These are phyloP conservation scores for Trichogramma dendrolimi DNA, from an alignment of 2,888 invertebrate species.

Conservation along the genomic window DNA sequence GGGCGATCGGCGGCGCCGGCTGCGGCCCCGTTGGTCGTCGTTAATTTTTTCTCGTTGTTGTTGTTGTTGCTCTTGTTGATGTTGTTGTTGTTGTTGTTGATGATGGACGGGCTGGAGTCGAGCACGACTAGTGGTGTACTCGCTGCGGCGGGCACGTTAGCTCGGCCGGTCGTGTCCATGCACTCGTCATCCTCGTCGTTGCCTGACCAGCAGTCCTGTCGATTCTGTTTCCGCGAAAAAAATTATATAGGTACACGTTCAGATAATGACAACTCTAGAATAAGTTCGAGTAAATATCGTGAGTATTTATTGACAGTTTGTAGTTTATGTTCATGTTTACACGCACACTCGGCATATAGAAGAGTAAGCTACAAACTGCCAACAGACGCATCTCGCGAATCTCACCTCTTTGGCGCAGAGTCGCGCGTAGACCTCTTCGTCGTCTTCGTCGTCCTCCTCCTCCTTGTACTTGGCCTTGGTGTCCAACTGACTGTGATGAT, in stretches of 20 bases:
- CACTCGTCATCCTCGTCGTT: constrained; percentile 53
- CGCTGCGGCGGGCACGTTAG: constrained; percentile 30
- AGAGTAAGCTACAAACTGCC: too few relatives aligned
- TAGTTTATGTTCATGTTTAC: too few relatives aligned
- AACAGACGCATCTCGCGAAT: too few relatives aligned
- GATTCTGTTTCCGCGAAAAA: constrained; percentile 39
- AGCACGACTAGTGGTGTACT: constrained; percentile 42
- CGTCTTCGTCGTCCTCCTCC: constrained; percentile 46
- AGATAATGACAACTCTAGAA: not conserved
- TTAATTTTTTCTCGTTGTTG: not conserved
- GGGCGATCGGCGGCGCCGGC: too few relatives aligned
- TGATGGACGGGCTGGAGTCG: constrained; percentile 49
- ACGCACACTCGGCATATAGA: too few relatives aligned
- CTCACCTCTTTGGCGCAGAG: constrained; percentile 50
- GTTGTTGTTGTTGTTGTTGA: constrained; percentile 10
- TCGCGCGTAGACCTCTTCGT: constrained; percentile 44
- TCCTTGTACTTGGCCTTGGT: constrained; percentile 43
- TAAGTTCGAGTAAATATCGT: too few relatives aligned
- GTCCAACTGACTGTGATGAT: constrained; percentile 30
- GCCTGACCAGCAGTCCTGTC: constrained; percentile 48
- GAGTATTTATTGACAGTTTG: too few relatives aligned
- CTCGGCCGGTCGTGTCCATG: constrained; percentile 44
- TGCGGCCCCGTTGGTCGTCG: too few relatives aligned
- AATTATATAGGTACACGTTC: not conserved
- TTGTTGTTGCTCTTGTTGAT: not conserved